Percentiles rank a stretch among this genome's conserved stretches.
phyloP scores from a whole-genome alignment of 2,113 vertebrate genomes.

The Microcebus lehilahytsara region DNA sequence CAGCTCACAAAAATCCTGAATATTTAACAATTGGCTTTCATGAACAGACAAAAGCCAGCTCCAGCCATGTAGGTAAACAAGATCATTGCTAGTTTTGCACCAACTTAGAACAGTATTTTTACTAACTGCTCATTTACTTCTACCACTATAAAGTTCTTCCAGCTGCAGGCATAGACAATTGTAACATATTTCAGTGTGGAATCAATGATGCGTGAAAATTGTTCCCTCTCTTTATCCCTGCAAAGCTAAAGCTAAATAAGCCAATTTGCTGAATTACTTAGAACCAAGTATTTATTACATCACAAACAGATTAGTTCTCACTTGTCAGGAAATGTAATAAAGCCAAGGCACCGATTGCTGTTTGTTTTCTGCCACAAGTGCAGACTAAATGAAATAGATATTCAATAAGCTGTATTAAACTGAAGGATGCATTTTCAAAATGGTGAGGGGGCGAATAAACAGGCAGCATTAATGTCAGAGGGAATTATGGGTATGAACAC shows the following conservation, averaged over 20 bases:
- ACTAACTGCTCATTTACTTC: background rate
- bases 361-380: conserved; percentile 40
- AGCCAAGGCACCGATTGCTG: conserved; percentile 20
- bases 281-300: conserved; percentile 39
- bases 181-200: conserved; percentile 15
- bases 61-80: background rate
- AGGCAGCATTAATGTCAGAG: conserved; percentile 7
- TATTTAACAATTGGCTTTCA: background rate
- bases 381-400: background rate
- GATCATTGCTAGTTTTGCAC: background rate
- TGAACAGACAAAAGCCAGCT: background rate
- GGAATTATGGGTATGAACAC: conserved; percentile 16
- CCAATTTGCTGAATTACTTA: conserved; percentile 56
- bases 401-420: conserved; percentile 32
- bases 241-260: conserved; percentile 50
- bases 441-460: background rate
- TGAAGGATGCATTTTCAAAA: conserved; percentile 28
- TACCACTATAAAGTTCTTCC: background rate
- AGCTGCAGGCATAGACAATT: background rate
- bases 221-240: conserved; percentile 4
- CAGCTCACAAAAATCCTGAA: background rate
- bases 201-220: conserved; percentile 41
- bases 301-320: conserved; percentile 53
- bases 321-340: conserved; percentile 51
- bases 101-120: background rate